Evolutionary conservation across 2,888 invertebrate genomes (phyloP), one percentile per base, ranked within the genome.

Genomic region (Chrysotoxum bicinctum): DNA sequence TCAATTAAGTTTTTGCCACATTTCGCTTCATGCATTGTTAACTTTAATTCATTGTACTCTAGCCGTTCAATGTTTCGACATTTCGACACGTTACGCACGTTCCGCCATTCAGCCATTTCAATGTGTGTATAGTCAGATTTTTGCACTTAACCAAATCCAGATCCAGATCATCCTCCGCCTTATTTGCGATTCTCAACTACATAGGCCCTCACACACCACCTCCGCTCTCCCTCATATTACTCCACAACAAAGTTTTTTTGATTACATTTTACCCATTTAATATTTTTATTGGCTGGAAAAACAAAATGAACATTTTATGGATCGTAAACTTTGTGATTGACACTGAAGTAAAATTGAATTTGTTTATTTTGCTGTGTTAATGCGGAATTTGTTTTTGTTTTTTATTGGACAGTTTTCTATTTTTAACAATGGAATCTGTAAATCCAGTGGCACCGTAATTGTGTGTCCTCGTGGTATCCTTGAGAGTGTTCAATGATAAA

Each of bases 201-300:
- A 8, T 6, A n/a, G 9, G 1, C 45, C 10, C 19, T 0, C 43
- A 7, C 43, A 32, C 1, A 8, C 43, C 43, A 16, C 8, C 16
- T 12, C 32, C n/a, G 12, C 10, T 43, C 37, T 7, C 37, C 19
- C 12, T 50, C n/a, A n/a, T 69, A n/a, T 52, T 23, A 50, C 3
- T 50, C 8, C 12, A 26, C 16, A 32, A 48, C 35, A 35, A 23
- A 48, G 37, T 37, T 16, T 30, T 35, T 30, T 50, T 50, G 79
- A 84, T 84, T 84, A 84, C 84, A 84, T 72, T 84, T 80, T 75
- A 60, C 4, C 70, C 79, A 72, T 84, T 84, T 72, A 60, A 76
- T 80, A 75, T 68, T 76, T 80, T 80, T 75, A 84, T 75, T 80
- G 62, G 45, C 6, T 66, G 58, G 84, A 75, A 84, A 69, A 80